Percentiles rank a stretch among this genome's conserved stretches.
Conservation (phyloP, 2,888 invertebrate genomes). For the Pteria penguin region DNA sequence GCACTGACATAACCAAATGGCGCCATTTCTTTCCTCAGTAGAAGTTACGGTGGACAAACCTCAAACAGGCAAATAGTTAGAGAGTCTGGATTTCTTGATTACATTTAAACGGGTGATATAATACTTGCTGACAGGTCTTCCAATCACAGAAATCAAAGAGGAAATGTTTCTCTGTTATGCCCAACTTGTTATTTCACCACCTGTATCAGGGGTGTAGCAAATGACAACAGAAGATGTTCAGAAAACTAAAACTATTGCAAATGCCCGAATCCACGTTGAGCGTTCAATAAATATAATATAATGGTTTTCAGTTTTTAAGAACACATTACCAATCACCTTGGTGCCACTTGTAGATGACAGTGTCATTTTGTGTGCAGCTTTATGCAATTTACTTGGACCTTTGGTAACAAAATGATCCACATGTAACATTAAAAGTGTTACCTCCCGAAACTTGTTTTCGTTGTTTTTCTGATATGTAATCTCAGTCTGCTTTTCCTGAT, state of each 20-base stretch:
- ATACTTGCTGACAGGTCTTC: constrained; percentile 12
- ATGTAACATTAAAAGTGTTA: too few relatives aligned
- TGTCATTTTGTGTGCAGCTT: constrained; percentile 5
- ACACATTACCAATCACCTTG: constrained; percentile 14
- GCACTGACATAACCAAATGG: constrained; percentile 9
- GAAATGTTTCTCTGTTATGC: neutral
- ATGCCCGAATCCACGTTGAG: constrained; percentile 18
- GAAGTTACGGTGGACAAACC: neutral
- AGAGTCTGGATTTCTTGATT: neutral
- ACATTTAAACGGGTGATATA: constrained; percentile 1
- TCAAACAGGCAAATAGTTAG: neutral
- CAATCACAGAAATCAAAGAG: too few relatives aligned
- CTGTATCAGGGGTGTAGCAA: neutral
- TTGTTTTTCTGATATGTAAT: too few relatives aligned
- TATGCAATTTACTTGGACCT: constrained; percentile 1
- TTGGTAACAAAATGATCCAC: constrained; percentile 9
- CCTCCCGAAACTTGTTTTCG: too few relatives aligned
- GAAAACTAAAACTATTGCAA: constrained; percentile 6
- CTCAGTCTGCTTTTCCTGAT: too few relatives aligned
- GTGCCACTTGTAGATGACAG: constrained; percentile 4
- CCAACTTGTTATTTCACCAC: constrained; percentile 11
- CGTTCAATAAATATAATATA: neutral
- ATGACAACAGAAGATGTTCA: constrained; percentile 2
- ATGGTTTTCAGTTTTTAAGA: constrained; percentile 9
- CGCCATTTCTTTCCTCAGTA: neutral